Evolutionary conservation across 2,888 invertebrate species (phyloP).

Genomic region (Drosophila borealis): DNA sequence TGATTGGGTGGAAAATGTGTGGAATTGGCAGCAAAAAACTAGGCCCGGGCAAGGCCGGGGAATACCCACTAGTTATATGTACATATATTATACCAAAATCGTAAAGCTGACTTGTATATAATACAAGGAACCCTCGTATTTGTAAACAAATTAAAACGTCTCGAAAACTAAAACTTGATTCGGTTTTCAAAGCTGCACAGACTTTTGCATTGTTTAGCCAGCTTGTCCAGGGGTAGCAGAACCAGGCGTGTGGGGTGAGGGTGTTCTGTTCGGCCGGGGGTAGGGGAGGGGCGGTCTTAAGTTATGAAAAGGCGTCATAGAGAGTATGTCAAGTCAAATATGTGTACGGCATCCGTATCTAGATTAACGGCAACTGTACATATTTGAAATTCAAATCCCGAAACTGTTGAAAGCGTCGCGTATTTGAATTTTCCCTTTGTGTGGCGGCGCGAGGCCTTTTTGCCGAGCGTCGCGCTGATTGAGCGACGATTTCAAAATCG

Average conservation of each 20-base stretch:
- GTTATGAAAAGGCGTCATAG: constrained; percentile 65
- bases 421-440: constrained; percentile 71
- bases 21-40: too few relatives aligned
- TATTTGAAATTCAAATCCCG: constrained; percentile 75
- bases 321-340: constrained; percentile 61
- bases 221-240: constrained; percentile 11
- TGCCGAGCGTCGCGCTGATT: constrained; percentile 41
- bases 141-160: constrained; percentile 65
- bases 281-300: constrained; percentile 1
- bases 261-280: neutral
- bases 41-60: too few relatives aligned
- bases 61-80: too few relatives aligned
- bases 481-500: constrained; percentile 67
- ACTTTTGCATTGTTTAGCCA: constrained; percentile 46
- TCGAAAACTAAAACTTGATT: constrained; percentile 55
- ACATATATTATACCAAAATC: too few relatives aligned
- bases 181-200: constrained; percentile 48
- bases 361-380: constrained; percentile 65
- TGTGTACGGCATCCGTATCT: constrained; percentile 48
- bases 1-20: too few relatives aligned
- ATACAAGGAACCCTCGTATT: constrained; percentile 35
- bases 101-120: neutral
- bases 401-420: constrained; percentile 57
- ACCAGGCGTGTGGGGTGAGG: too few relatives aligned
- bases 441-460: constrained; percentile 22